A percentile compares a stretch with the other conserved stretches of the same genome.
Evolutionary conservation across 2,797 vertebrate species (phyloP).

Genomic region (Pygocentrus nattereri): DNA sequence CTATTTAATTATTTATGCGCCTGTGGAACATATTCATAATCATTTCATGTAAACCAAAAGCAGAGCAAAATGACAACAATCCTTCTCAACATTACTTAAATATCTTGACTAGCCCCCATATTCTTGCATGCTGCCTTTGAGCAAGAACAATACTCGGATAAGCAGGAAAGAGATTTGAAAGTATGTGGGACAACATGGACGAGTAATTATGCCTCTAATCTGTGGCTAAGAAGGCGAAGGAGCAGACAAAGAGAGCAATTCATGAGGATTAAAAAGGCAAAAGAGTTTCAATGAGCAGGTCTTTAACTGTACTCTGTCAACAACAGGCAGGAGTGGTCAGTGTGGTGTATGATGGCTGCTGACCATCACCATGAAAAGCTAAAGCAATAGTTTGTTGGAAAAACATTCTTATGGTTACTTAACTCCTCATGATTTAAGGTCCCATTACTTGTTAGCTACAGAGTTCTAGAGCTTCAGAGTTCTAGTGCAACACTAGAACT

Average conservation of each 20-base stretch:
- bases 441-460: no score
- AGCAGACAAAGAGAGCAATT: neutral
- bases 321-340: neutral
- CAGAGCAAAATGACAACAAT: neutral
- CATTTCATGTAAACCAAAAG: no score
- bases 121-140: neutral
- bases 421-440: no score
- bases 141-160: no score
- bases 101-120: neutral
- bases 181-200: neutral
- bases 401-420: no score
- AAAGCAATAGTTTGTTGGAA: neutral
- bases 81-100: neutral
- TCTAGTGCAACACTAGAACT: no score
- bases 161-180: no score
- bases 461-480: no score
- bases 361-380: neutral
- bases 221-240: neutral
- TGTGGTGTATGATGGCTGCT: neutral
- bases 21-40: no score
- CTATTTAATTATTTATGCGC: no score
- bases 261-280: slow-evolving; percentile 7
- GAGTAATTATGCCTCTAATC: neutral
- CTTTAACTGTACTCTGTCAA: neutral
- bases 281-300: neutral